Base-by-base conservation (phyloP, 2,888 invertebrate genomes). In the Calephelis perditalis region DNA sequence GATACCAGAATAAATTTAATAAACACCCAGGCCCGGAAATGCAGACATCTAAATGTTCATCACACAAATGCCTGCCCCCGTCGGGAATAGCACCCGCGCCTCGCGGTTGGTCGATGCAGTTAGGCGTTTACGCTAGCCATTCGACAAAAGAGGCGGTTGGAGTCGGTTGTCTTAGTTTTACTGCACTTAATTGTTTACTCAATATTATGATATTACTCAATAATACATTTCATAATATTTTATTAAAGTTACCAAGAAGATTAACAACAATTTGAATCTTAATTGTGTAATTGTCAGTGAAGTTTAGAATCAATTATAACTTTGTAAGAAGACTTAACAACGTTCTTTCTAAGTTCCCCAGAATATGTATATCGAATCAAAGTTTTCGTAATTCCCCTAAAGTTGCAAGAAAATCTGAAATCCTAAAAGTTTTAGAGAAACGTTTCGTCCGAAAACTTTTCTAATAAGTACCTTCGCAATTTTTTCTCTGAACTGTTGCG, bases 371-470 rank as follows among this genome's bases (percentile, higher is more conserved):
- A 52, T 52, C 52, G 52, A 52, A 36, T 52, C 35, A 36, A 52
- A 52, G 52, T 52, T 52, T 52, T 52, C 52, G 52, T 52, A 52
- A 52, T 52, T 35, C 36, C 36, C 52, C n/a, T 1, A 52, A 52
- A 52, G 36, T 54, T 54, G 52, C 11, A 11, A 54, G 11, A 54
- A 54, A 35, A 35, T 54, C 36, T 54, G 52, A 54, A 54, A 54
- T 36, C 52, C 52, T 54, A 36, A 54, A 54, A 54, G 52, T 54
- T 54, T 54, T 54, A 54, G 52, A 35, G 7, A 54, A 54, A 54
- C 52, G 52, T 40, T 40, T 40, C 40, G 40, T 35, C 52, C 52
- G 52, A 54, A 54, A 54, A 54, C 52, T 54, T 54, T 54, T 54
- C 52, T 35, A 54, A 54, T 54, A 54, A 54, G 35, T 35, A 36